Conservation (phyloP, 2,888 invertebrate genomes). For the Lasioglossum oenotherae region DNA sequence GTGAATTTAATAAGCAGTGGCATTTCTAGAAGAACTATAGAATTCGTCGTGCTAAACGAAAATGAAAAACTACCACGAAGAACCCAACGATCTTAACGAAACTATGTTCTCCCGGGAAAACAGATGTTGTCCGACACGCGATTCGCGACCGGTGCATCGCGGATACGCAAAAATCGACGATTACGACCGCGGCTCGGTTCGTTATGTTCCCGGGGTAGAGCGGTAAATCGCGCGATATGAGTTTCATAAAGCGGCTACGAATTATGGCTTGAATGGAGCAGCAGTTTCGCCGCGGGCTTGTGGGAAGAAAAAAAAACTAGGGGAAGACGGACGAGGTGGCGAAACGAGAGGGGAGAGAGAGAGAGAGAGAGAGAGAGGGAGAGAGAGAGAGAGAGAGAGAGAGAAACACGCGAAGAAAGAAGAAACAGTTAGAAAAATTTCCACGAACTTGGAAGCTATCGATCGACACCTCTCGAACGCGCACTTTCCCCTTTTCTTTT, state of each 20-base stretch:
- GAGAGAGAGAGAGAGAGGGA: fast-evolving
- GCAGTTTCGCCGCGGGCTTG: not conserved
- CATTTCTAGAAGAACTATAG: too few relatives aligned
- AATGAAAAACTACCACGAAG: too few relatives aligned
- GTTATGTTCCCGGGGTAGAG: not conserved
- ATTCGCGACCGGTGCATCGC: not conserved
- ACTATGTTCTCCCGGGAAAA: not conserved
- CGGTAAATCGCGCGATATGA: constrained; percentile 40
- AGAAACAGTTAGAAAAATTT: constrained; percentile 6
- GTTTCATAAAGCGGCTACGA: constrained; percentile 43
- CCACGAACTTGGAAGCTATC: constrained; percentile 32
- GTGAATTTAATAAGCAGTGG: too few relatives aligned
- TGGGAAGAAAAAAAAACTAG: not conserved
- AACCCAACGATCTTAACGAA: not conserved
- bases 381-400: too few relatives aligned
- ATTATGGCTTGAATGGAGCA: constrained; percentile 34
- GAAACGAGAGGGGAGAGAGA: too few relatives aligned
- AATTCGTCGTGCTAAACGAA: too few relatives aligned
- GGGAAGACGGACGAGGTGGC: not conserved
- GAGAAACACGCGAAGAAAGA: not conserved
- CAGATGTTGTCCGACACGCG: not conserved
- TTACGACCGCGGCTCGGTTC: not conserved
- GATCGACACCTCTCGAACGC: constrained; percentile 21
- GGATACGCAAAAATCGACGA: not conserved
- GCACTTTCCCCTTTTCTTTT: not conserved